These are phyloP conservation scores for Puma concolor DNA, from an alignment of 2,113 vertebrate genomes.

Conservation along the genomic window DNA sequence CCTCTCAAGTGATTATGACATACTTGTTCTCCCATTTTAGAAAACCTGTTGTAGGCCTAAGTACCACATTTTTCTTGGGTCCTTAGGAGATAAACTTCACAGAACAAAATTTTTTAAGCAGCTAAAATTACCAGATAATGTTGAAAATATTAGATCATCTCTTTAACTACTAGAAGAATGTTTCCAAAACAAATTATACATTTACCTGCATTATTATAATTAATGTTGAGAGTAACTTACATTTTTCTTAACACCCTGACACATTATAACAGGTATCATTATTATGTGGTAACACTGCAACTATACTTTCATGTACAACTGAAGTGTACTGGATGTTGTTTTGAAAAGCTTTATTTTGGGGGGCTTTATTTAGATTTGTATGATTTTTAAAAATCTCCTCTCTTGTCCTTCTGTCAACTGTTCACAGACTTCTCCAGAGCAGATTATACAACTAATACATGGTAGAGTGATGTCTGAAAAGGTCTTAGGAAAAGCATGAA, in stretches of 20 bases:
- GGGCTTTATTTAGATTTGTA: neutral
- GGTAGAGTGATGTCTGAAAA: neutral
- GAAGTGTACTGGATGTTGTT: neutral
- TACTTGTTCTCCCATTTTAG: neutral
- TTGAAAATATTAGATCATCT: conserved; percentile 17
- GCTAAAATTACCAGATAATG: neutral
- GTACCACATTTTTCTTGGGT: neutral
- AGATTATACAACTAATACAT: neutral
- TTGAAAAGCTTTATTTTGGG: neutral
- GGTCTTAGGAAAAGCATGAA: neutral
- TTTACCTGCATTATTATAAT: neutral
- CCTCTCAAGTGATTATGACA: neutral
- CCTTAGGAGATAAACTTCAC: neutral
- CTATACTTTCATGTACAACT: neutral
- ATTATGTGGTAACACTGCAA: neutral
- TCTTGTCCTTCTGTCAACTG: neutral
- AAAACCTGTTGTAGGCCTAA: neutral
- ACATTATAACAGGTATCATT: neutral
- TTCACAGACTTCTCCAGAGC: neutral
- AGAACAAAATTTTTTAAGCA: neutral
- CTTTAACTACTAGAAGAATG: neutral
- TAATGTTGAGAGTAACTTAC: neutral
- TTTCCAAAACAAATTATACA: neutral
- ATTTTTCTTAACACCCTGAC: neutral
- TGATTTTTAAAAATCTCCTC: neutral